phyloP scores from a whole-genome alignment of 2,113 vertebrate genomes.

The Syngnathus scovelli region DNA sequence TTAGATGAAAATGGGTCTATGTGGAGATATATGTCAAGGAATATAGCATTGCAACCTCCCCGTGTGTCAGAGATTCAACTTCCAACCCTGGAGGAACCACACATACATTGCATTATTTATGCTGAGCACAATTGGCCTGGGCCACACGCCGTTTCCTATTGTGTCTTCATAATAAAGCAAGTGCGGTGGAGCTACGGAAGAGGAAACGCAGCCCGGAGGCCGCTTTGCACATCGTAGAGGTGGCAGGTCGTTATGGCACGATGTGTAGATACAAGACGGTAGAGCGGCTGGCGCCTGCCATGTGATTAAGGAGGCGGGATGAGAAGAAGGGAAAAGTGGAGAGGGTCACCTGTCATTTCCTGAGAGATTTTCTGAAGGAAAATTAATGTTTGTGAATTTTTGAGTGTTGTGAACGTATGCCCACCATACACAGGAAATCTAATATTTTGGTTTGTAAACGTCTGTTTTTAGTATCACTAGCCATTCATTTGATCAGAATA shows the following conservation, averaged over 20 bases:
- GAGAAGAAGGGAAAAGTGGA: conserved; percentile 52
- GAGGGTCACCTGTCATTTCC: conserved; percentile 71
- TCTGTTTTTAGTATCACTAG: not conserved
- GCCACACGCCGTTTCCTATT: conserved; percentile 63
- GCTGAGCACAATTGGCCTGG: conserved; percentile 71
- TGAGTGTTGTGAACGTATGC: not conserved
- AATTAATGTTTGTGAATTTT: not conserved
- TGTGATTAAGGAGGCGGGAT: conserved; percentile 48
- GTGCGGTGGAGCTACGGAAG: conserved; percentile 61
- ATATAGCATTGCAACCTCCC: conserved; percentile 52
- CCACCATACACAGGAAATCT: not conserved
- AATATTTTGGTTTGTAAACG: not conserved
- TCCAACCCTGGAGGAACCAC: conserved; percentile 58
- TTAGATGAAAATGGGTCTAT: conserved; percentile 34
- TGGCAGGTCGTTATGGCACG: conserved; percentile 38
- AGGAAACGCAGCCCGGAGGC: conserved; percentile 56
- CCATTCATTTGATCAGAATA: conserved; percentile 1
- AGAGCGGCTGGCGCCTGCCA: conserved; percentile 18
- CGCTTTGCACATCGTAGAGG: conserved; percentile 9
- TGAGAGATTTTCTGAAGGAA: conserved; percentile 51
- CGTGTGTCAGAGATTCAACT: conserved; percentile 58
- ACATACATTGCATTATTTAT: conserved; percentile 77
- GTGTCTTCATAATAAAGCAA: conserved; percentile 75
- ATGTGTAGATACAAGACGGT: conserved; percentile 44
- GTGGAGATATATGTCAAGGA: conserved; percentile 12